Evolutionary conservation across 1,140 invertebrate genomes (phyloP), one percentile per base, ranked within the genome.

Genomic region (Oryctes rhinoceros): DNA sequence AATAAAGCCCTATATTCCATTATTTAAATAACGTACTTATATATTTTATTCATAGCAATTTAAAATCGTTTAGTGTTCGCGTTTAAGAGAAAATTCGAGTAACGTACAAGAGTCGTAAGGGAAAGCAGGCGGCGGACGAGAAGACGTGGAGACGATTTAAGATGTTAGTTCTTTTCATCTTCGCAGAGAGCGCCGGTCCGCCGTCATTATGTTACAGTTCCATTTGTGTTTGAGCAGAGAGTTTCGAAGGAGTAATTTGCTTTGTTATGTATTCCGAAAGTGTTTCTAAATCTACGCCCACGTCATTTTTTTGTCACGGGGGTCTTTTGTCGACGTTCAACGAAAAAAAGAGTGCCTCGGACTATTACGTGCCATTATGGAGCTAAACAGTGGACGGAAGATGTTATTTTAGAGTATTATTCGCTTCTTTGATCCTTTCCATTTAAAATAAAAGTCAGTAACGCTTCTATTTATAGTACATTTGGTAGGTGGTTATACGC

Each of bases 231-330:
- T 71, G 65, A 80, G 79, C 74, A 37, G 62, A 81, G 80, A 62
- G 59, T 79, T 79, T 39, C 65, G 49, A 79, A 48, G 79, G 74
- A 79, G 80, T 81, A 81, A 81, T 81, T 81, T 81, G 80, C 80
- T 81, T 81, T 81, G 80, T 81, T 81, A 81, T 49, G 78, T 81
- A 79, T 81, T 81, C 78, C 53, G 67, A 81, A 81, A 81, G 80
- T 79, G 80, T 81, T 81, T 81, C 78, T 81, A 81, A 81, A 79
- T 79, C 80, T 79, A 79, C 49, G 80, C 78, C 65, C 65, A 71
- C 24, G 65, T 71, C 65, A 71, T 71, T 71, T 71, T 71, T 59
- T 59, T 71, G 65, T 71, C 24, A 24, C 65, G 65, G 65, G 65
- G 65, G 65, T 37, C 65, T 71, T 71, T 71, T 71, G 65, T 71